Conservation (phyloP, 1,140 invertebrate genomes). For the Drosophila bocqueti region DNA sequence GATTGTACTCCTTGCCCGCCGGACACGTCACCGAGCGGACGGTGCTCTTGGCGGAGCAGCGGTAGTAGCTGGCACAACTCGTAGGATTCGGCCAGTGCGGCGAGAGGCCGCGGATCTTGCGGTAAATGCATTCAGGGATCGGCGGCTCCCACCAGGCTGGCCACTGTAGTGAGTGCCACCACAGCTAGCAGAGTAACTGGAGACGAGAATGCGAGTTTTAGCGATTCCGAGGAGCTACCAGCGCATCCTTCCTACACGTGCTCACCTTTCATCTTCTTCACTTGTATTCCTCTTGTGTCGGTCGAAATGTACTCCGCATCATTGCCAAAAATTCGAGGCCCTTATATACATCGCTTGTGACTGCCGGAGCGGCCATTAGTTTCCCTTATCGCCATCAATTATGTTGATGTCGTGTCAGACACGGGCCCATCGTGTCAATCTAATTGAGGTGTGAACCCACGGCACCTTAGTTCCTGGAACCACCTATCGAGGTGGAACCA, state of each 20-base stretch:
- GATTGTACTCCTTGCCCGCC: slow-evolving; percentile 68
- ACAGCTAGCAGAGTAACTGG: slow-evolving; percentile 72
- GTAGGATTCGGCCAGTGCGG: slow-evolving; percentile 73
- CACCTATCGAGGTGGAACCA: slow-evolving; percentile 30
- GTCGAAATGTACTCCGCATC: slow-evolving; percentile 62
- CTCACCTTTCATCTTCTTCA: slow-evolving; percentile 68
- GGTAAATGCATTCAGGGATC: slow-evolving; percentile 79
- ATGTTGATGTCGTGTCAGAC: slow-evolving; percentile 54
- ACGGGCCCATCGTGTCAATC: slow-evolving; percentile 44
- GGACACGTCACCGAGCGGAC: slow-evolving; percentile 63
- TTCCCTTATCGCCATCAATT: slow-evolving; percentile 43
- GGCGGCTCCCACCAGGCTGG: slow-evolving; percentile 54
- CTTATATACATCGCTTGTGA: slow-evolving; percentile 57
- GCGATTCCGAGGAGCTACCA: slow-evolving; percentile 1
- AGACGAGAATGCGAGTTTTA: not conserved
- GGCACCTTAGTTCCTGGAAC: slow-evolving; percentile 60
- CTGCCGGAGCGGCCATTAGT: not conserved
- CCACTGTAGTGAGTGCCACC: slow-evolving; percentile 63
- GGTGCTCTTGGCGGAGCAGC: slow-evolving; percentile 62
- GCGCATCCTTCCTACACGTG: not conserved
- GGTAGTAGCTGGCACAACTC: slow-evolving; percentile 70
- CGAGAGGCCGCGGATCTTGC: slow-evolving; percentile 62
- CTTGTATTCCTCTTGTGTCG: slow-evolving; percentile 63
- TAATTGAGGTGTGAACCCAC: slow-evolving; percentile 62
- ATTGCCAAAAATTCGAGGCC: slow-evolving; percentile 55